phyloP scores from a whole-genome alignment of 2,797 vertebrate species.

The Squalus acanthias region DNA sequence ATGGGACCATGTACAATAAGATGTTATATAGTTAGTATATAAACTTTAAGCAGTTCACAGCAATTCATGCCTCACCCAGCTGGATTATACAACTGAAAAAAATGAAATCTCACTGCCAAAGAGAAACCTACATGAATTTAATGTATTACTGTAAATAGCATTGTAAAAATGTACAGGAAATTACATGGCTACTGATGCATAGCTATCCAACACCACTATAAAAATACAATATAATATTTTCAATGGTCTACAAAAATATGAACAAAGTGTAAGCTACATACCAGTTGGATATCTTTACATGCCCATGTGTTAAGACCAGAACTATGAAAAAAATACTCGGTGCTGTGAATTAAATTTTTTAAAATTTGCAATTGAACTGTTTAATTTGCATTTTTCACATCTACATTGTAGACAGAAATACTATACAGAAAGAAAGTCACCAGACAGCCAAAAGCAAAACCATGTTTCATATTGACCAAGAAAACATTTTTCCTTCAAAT shows the following conservation, averaged over 20 bases:
- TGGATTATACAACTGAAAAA: not conserved
- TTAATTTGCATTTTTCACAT: not conserved
- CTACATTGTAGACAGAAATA: not conserved
- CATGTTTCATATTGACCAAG: not conserved
- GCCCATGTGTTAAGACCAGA: not conserved
- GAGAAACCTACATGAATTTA: constrained; percentile 29
- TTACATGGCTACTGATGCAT: not conserved
- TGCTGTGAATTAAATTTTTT: constrained; percentile 22
- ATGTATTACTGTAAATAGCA: constrained; percentile 37
- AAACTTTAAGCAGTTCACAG: constrained; percentile 2
- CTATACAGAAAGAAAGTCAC: not conserved
- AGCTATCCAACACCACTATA: constrained; percentile 23
- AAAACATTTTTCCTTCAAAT: not conserved
- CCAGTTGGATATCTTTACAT: not conserved
- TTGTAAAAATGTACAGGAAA: constrained; percentile 37
- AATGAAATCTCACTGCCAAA: constrained; percentile 34
- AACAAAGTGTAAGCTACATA: constrained; percentile 6
- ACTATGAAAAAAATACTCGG: constrained; percentile 4
- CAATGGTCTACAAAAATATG: not conserved
- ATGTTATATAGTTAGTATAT: constrained; percentile 22
- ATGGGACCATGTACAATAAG: not conserved
- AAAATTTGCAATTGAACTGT: not conserved
- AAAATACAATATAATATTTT: constrained; percentile 33
- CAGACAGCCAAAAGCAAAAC: not conserved
- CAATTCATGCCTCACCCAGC: not conserved